Conservation (phyloP, 2,888 invertebrate genomes). For the Luffia ferchaultella region DNA sequence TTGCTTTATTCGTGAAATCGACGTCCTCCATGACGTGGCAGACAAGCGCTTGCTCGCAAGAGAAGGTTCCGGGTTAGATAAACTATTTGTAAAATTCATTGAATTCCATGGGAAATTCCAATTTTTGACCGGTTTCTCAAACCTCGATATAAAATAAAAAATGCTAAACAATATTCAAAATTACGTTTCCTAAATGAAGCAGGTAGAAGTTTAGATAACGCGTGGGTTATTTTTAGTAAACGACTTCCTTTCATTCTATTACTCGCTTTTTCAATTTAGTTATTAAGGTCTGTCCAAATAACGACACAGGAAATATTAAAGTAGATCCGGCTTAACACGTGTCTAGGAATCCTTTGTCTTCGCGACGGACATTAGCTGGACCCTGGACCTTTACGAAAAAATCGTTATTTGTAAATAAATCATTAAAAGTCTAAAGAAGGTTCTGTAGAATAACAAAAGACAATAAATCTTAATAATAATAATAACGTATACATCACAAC, state of each 20-base stretch:
- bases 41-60: no score
- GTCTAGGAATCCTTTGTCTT: slow-evolving; percentile 4
- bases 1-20: no score
- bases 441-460: no score
- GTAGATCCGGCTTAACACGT: not conserved
- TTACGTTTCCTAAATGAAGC: not conserved
- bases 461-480: no score
- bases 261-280: not conserved
- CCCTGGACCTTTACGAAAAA: slow-evolving; percentile 10
- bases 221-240: not conserved
- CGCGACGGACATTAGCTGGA: slow-evolving; percentile 11
- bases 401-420: no score
- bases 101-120: not conserved
- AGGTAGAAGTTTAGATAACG: not conserved
- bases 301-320: not conserved
- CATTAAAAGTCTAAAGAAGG: no score
- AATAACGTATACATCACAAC: no score
- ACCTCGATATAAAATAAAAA: not conserved
- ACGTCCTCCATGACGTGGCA: no score
- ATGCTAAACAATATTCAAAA: not conserved
- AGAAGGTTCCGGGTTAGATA: no score
- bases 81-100: no score
- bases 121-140: not conserved
- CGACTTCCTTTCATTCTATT: slow-evolving; percentile 1
- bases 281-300: not conserved